Percentiles rank a stretch among this genome's conserved stretches.
Evolutionary conservation across 2,888 invertebrate genomes (phyloP).

Genomic region (Agrotis exclamationis): DNA sequence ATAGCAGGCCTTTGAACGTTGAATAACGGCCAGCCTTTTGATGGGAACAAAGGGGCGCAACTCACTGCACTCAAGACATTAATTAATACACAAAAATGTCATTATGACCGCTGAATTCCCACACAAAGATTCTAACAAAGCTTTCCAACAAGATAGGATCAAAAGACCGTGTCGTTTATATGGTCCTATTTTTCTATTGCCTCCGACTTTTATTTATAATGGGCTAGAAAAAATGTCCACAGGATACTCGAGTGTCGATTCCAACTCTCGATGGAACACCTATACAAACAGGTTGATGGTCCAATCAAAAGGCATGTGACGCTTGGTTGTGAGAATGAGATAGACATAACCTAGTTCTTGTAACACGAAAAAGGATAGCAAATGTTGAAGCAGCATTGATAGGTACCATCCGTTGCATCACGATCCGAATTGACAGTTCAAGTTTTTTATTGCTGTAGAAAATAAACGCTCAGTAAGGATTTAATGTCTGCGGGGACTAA

Average conservation of each 20-base stretch:
- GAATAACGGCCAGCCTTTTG: constrained; percentile 62
- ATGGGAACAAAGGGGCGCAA: constrained; percentile 70
- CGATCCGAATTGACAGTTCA: constrained; percentile 61
- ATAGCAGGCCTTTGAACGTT: constrained; percentile 57
- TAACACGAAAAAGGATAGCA: constrained; percentile 66
- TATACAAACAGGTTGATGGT: constrained; percentile 79
- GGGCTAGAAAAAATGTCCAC: constrained; percentile 48
- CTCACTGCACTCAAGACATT: constrained; percentile 67
- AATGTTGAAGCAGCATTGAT: constrained; percentile 55
- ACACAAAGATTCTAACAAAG: constrained; percentile 65
- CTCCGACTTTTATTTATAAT: constrained; percentile 44
- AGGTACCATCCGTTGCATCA: constrained; percentile 49
- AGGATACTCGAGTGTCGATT: constrained; percentile 49
- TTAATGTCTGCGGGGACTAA: constrained; percentile 33
- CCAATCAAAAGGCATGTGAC: constrained; percentile 77
- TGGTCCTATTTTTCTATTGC: constrained; percentile 51
- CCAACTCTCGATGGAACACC: constrained; percentile 60
- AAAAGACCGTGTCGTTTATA: constrained; percentile 49
- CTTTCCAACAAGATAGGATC: constrained; percentile 44
- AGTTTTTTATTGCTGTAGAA: constrained; percentile 48
- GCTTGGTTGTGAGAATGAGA: constrained; percentile 69
- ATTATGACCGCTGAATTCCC: constrained; percentile 71
- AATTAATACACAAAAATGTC: constrained; percentile 77
- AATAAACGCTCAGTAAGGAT: constrained; percentile 41
- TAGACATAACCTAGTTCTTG: constrained; percentile 61